Base-by-base conservation (phyloP, 2,113 vertebrate species). In the Ailuropoda melanoleuca region DNA sequence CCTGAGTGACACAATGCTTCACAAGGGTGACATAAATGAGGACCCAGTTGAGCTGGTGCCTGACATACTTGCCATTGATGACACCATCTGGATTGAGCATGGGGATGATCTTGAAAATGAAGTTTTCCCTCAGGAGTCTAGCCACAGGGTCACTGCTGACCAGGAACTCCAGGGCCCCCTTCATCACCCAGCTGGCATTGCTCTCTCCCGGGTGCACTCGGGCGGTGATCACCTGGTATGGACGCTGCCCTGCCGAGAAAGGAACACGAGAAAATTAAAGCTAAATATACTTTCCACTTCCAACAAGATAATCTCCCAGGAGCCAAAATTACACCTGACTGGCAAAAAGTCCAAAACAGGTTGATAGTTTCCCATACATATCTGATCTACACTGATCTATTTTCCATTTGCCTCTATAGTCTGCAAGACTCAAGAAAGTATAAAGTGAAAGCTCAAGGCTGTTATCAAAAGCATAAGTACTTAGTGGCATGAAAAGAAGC, bases 81-180 rank as follows among this genome's bases (percentile, higher is more conserved):
- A 99, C 99, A 80, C 99, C 99, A 17, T 99, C 99, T 0, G 99
- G 99, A 95, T 99, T 99, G 60, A 99, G 99, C 99, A 99, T 99
- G 62, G 99, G 99, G 94, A 99, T 97, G 72, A 99, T 97, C 98
- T 99, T 99, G 98, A 99, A 99, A 98, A 99, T 99, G 90, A 99
- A 99, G n/a, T 98, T 98, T 86, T 99, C 99, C 83, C 99, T 97
- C 94, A 99, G 98, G 86, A 99, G 99, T 96, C 99, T 98, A 10
- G 99, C 99, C 75, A 99, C 99, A 1, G 99, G 99, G 64, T 99
- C 99, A 0, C 3, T 96, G 95, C 99, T 99, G 97, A 99, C 98
- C 8, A 99, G 99, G 96, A 99, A 99, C 97, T 99, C 99, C 98
- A 99, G 95, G 3, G 99, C 99, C 1, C 99, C 99, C 98, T 99